Evolutionary conservation across 2,797 vertebrate genomes (phyloP).

Genomic region (Glossophaga mutica): DNA sequence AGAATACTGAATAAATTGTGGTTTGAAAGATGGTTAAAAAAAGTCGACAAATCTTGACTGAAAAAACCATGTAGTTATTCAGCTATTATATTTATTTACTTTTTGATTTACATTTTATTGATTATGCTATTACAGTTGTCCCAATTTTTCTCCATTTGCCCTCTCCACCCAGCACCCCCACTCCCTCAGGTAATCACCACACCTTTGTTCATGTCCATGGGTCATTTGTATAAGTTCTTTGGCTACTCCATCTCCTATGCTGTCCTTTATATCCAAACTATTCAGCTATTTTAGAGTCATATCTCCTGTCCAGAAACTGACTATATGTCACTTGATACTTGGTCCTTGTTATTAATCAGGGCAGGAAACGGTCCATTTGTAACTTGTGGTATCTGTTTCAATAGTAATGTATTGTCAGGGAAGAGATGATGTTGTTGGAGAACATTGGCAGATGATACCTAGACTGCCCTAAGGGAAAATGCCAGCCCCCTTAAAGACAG

Average conservation of each 20-base stretch:
- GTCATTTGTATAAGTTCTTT: no score
- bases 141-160: no score
- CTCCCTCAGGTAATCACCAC: no score
- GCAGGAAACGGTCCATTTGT: background rate
- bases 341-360: background rate
- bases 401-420: background rate
- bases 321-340: background rate
- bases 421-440: background rate
- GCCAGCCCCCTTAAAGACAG: background rate
- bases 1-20: background rate
- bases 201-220: no score
- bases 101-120: no score
- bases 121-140: no score
- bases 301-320: background rate
- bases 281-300: background rate
- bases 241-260: no score
- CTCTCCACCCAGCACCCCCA: no score
- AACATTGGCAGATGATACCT: background rate
- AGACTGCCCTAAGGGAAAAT: background rate
- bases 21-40: background rate
- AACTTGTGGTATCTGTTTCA: background rate
- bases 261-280: background rate
- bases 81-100: background rate
- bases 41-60: background rate
- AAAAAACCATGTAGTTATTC: background rate